Base-by-base conservation (phyloP, 2,113 vertebrate species). In the Sylvilagus bachmani region DNA sequence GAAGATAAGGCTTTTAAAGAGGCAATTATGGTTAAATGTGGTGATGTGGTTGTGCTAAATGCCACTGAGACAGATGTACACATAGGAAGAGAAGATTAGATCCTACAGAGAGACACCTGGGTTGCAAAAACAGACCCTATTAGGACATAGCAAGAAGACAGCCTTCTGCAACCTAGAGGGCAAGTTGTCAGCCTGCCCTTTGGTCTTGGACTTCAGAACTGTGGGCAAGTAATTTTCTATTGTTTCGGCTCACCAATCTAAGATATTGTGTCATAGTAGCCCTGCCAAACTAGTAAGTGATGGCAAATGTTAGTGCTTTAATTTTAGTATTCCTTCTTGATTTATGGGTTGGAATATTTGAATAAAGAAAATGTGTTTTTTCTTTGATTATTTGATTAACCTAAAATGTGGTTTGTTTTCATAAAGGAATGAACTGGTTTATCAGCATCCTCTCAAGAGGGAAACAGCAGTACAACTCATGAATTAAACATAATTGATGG, bases 321-420 rank as follows among this genome's bases (percentile, higher is more conserved):
- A 81, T 93, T 67, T 4, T 69, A 44, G 6, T 2, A 27, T 79
- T 86, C 90, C 10, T 62, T 91, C 51, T 55, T 96, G 49, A 27
- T 83, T 75, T 64, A 49, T 51, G 70, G 75, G 25, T 14, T 86
- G n/a, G 10, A 89, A 78, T 75, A 66, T 67, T 83, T 91, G 36
- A 89, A 86, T 27, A 70, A 66, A 77, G 14, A 27, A 51, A 74
- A 71, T 33, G 2, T 1, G 25, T 55, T 93, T 75, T 13, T 64
- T 79, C 11, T 87, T 87, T 82, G 64, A 62, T 74, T 66, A 86
- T 94, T 93, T 91, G 33, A 19, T 88, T 94, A 75, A 77, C 10
- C 16, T 53, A 33, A 80, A 24, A 24, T 87, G 33, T 8, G 25
- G 33, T 58, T 75, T 89, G 14, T 86, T 92, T 93, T 82, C 33